Percentiles rank a stretch among this genome's conserved stretches.
Evolutionary conservation across 2,888 invertebrate species (phyloP).

Genomic region (Scaptomyza flava): DNA sequence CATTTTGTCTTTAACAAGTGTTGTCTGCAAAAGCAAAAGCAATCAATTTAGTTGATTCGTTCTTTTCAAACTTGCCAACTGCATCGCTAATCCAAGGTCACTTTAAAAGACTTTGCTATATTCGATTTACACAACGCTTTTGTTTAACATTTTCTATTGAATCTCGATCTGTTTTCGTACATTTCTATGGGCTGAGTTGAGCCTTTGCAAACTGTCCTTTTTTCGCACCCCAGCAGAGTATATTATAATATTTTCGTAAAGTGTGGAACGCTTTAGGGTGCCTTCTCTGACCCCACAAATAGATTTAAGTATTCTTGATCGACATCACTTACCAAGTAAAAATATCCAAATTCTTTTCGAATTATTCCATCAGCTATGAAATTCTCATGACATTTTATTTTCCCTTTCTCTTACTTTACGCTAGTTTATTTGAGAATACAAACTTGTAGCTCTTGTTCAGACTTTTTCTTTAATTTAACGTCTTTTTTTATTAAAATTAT

Average conservation of each 20-base stretch:
- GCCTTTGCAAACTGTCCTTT: not conserved
- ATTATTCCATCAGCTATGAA: no score
- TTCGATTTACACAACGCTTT: conserved; percentile 6
- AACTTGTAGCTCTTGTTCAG: no score
- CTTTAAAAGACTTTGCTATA: not conserved
- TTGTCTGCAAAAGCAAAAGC: conserved; percentile 23
- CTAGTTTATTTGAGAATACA: no score
- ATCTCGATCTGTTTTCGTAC: not conserved
- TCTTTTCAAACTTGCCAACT: conserved; percentile 23
- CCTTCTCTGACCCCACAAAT: not conserved
- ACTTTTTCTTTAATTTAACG: no score
- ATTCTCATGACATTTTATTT: no score
- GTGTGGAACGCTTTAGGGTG: not conserved
- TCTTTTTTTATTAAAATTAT: no score
- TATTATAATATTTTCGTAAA: not conserved
- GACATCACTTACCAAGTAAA: no score
- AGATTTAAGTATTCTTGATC: no score
- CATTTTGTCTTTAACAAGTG: conserved; percentile 4
- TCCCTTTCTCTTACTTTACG: no score
- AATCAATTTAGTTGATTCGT: conserved; percentile 39
- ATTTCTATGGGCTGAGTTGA: not conserved
- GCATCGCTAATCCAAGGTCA: conserved; percentile 24
- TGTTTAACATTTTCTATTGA: conserved; percentile 12
- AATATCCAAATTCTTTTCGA: no score
- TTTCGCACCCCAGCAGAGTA: not conserved